phyloP scores from a whole-genome alignment of 2,797 vertebrate genomes.

The Acridotheres tristis region DNA sequence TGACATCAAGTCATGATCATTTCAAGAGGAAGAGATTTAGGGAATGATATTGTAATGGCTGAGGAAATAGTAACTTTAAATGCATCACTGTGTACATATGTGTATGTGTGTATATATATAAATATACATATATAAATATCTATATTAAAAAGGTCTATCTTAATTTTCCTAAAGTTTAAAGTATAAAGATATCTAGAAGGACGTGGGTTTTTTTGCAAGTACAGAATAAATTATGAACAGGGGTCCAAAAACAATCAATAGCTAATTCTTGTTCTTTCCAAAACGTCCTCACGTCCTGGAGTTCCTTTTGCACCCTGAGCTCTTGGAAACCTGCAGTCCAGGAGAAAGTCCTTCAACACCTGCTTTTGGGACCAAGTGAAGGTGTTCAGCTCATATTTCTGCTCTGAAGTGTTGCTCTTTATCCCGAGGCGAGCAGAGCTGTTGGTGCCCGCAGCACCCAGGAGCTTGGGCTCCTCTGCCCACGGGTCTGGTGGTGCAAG shows the following conservation, averaged over 20 bases:
- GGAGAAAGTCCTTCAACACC: background rate
- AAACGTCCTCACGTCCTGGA: rapidly evolving
- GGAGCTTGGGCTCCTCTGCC: rapidly evolving
- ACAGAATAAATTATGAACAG: conserved; percentile 18
- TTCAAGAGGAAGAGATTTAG: conserved; percentile 1
- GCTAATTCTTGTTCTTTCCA: conserved; percentile 20
- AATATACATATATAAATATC: conserved; percentile 3
- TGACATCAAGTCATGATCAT: conserved; percentile 24
- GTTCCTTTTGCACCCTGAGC: background rate
- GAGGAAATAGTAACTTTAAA: background rate
- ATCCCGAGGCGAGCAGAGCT: rapidly evolving
- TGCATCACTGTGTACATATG: conserved; percentile 6
- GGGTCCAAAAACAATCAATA: background rate
- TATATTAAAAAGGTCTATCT: conserved; percentile 55
- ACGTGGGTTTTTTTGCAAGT: background rate
- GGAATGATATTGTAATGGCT: background rate
- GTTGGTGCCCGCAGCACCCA: rapidly evolving
- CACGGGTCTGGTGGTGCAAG: rapidly evolving
- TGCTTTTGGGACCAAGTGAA: background rate
- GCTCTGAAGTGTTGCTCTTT: background rate
- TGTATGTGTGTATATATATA: conserved; percentile 13
- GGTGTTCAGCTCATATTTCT: background rate
- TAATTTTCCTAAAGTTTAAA: conserved; percentile 29
- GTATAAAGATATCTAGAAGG: background rate
- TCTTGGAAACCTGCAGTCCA: background rate